phyloP scores from a whole-genome alignment of 2,113 vertebrate species.

The Myrmophylax atrothorax region DNA sequence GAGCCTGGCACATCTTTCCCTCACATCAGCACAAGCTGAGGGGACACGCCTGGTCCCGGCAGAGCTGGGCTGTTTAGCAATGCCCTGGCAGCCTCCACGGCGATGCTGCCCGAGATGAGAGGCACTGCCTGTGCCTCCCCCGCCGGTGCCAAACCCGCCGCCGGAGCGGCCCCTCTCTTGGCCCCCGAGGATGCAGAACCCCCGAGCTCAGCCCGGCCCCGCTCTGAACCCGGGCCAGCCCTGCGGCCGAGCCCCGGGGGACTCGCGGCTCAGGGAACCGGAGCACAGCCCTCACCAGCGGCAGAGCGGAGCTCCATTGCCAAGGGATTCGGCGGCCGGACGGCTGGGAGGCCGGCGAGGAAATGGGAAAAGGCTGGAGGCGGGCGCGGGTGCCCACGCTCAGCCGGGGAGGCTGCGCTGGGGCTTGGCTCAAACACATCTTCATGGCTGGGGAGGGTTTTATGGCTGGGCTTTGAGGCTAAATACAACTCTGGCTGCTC shows the following conservation, averaged over 20 bases:
- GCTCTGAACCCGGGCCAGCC: not conserved
- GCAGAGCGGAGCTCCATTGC: not conserved
- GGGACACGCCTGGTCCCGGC: not conserved
- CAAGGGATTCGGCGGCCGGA: not conserved
- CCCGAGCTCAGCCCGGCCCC: not conserved
- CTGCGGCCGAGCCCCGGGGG: not conserved
- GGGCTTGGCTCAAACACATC: not conserved
- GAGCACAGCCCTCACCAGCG: not conserved
- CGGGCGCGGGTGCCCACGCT: not conserved
- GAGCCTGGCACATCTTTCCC: not conserved
- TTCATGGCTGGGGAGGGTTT: not conserved
- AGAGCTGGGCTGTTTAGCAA: not conserved
- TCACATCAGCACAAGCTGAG: not conserved
- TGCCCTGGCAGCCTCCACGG: not conserved
- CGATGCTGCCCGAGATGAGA: not conserved
- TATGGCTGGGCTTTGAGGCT: not conserved
- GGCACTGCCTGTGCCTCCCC: not conserved
- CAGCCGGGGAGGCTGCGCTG: not conserved
- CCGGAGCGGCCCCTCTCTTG: not conserved
- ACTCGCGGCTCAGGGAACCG: rapidly evolving
- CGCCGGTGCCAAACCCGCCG: not conserved
- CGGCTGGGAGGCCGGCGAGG: not conserved
- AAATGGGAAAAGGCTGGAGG: not conserved
- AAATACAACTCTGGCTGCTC: not conserved
- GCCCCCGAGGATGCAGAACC: not conserved